Conservation (phyloP, 2,113 vertebrate genomes). For the Polyodon spathula region DNA sequence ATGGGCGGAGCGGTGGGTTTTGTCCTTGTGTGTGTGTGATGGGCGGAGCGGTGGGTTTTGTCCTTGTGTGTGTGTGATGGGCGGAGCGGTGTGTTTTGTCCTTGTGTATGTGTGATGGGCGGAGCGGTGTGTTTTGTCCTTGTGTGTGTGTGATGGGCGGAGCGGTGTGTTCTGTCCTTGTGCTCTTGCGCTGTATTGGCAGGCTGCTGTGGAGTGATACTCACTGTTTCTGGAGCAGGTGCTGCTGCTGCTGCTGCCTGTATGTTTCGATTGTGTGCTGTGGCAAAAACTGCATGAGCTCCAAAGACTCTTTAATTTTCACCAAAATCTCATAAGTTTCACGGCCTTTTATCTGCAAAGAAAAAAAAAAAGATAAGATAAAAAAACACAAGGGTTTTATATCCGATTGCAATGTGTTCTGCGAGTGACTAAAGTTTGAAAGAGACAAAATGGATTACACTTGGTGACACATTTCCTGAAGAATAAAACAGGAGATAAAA, state of each 20-base stretch:
- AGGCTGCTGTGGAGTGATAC: constrained; percentile 41
- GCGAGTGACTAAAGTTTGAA: neutral
- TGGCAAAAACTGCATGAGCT: constrained; percentile 95
- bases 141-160: too few species aligned
- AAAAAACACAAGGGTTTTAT: too few species aligned
- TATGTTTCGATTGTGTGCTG: constrained; percentile 96
- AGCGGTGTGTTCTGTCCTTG: too few species aligned
- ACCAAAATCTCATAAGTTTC: constrained; percentile 95
- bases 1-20: too few species aligned
- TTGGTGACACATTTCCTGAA: neutral
- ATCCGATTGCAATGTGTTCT: neutral
- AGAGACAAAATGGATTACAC: neutral
- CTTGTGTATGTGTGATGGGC: too few species aligned
- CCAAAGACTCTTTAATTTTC: constrained; percentile 97
- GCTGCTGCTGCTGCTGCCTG: constrained; percentile 93
- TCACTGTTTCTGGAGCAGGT: constrained; percentile 97
- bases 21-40: too few species aligned
- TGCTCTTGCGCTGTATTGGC: too few species aligned
- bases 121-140: too few species aligned
- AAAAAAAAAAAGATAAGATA: too few species aligned
- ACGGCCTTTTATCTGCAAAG: constrained; percentile 82
- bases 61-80: too few species aligned
- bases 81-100: too few species aligned
- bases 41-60: too few species aligned
- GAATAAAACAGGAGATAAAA: neutral